Conservation (phyloP, 1,140 invertebrate genomes). For the Archegozetes longisetosus region DNA sequence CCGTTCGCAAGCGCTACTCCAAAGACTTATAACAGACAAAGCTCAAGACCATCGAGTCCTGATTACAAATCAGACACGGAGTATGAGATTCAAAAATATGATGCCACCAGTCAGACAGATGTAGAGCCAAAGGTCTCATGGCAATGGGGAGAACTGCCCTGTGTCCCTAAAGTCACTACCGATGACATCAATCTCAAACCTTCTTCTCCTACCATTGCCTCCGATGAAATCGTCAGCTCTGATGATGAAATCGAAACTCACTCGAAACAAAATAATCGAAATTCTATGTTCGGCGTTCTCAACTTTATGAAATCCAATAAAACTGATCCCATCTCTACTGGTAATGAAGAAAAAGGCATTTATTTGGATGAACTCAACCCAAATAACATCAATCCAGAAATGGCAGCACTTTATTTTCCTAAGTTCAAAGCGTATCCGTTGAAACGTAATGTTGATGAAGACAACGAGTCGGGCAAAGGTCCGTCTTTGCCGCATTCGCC, state of each 20-base stretch:
- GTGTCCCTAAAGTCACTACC: slow-evolving; percentile 19
- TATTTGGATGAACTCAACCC: slow-evolving; percentile 83
- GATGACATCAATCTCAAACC: not conserved
- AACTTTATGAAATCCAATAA: slow-evolving; percentile 66
- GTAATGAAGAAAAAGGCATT: slow-evolving; percentile 53
- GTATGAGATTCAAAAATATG: slow-evolving; percentile 22
- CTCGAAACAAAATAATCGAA: not conserved
- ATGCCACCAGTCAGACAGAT: slow-evolving; percentile 22
- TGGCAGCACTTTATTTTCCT: slow-evolving; percentile 75
- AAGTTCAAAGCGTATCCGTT: slow-evolving; percentile 21
- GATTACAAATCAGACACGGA: slow-evolving; percentile 31
- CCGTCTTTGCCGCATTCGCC: slow-evolving; percentile 83
- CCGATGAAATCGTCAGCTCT: no score
- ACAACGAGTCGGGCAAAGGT: slow-evolving; percentile 85
- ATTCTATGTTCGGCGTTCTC: slow-evolving; percentile 48
- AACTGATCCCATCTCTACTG: slow-evolving; percentile 33
- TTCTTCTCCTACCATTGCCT: not conserved
- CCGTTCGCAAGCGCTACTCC: no score
- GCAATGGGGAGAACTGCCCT: slow-evolving; percentile 91
- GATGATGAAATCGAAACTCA: no score
- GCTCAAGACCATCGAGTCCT: no score
- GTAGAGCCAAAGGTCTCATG: slow-evolving; percentile 41
- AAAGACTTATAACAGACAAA: no score
- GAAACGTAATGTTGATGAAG: slow-evolving; percentile 47
- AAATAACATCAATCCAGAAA: slow-evolving; percentile 71